Base-by-base conservation (phyloP, 2,888 invertebrate genomes). In the Pristionchus mayeri region DNA sequence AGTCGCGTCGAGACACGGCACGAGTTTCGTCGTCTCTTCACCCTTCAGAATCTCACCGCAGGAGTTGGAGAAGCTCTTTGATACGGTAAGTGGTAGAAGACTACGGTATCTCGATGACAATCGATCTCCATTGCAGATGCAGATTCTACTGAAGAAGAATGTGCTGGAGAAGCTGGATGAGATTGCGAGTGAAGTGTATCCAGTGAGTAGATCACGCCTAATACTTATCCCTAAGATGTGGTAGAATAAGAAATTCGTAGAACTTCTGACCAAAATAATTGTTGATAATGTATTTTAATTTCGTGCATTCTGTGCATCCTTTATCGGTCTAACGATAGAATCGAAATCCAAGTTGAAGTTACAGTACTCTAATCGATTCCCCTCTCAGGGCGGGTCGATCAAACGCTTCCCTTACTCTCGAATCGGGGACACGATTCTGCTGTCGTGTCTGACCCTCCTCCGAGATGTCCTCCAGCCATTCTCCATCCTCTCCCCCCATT, bases 361-460 rank as follows among this genome's bases (percentile, higher is more conserved):
- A n/a, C n/a, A n/a, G n/a, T n/a, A n/a, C n/a, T n/a, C n/a, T n/a
- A n/a, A 79, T 48, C 50, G n/a, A 40, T 54, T n/a, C 40, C 27
- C 34, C 4, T 34, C 37, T 81, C 30, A 83, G 82, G 57, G 30
- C 52, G 78, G 75, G n/a, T 93, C 93, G 86, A 93, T 95, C 76
- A 95, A 95, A 93, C 95, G 96, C 79, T 98, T 97, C 93, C 97
- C 97, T 0, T 98, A 98, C 94, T 96, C 96, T 92, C 96, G 96
- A 0, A 97, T 98, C 93, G 97, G 97, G 86, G 98, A 99, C 94
- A 97, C 97, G 0, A 94, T 98, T 84, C 97, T 97, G 93, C 94
- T 98, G 84, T 97, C 97, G 0, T 95, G 97, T 95, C 96, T 98
- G 0, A 96, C 97, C 0, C 94, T 98, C 82, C 94, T 99, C 86